Conservation (phyloP, 1,140 invertebrate species). For the Chironomus striatipennis region DNA sequence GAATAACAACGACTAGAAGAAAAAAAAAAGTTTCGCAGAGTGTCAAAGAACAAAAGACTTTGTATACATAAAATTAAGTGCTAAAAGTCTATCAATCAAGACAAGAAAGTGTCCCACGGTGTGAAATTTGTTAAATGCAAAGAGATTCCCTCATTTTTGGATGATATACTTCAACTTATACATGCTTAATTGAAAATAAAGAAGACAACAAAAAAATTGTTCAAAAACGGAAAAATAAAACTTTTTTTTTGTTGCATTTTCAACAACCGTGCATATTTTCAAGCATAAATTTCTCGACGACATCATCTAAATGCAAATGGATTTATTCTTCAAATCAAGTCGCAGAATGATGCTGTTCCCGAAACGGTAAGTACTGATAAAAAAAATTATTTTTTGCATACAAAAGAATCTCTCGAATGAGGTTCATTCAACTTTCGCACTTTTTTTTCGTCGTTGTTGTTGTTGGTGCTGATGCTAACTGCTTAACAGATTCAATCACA, state of each 20-base stretch:
- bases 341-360: not conserved
- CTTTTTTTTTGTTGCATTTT: too few relatives aligned
- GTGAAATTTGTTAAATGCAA: too few relatives aligned
- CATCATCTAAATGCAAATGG: not conserved
- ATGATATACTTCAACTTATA: too few relatives aligned
- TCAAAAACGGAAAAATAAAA: too few relatives aligned
- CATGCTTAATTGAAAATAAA: too few relatives aligned
- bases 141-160: not conserved
- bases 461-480: not conserved
- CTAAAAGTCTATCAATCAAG: slow-evolving; percentile 2
- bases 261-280: too few relatives aligned
- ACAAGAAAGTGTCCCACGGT: not conserved
- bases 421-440: not conserved
- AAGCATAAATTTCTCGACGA: too few relatives aligned
- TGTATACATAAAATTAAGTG: not conserved
- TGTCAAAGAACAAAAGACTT: not conserved
- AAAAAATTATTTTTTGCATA: too few relatives aligned
- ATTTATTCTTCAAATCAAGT: slow-evolving; percentile 9
- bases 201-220: too few relatives aligned
- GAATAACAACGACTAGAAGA: not conserved
- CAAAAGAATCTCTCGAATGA: not conserved
- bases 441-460: not conserved
- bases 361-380: not conserved
- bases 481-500: not conserved
- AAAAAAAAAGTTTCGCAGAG: not conserved